Evolutionary conservation across 2,888 invertebrate genomes (phyloP).

Genomic region (Eupithecia dodoneata): DNA sequence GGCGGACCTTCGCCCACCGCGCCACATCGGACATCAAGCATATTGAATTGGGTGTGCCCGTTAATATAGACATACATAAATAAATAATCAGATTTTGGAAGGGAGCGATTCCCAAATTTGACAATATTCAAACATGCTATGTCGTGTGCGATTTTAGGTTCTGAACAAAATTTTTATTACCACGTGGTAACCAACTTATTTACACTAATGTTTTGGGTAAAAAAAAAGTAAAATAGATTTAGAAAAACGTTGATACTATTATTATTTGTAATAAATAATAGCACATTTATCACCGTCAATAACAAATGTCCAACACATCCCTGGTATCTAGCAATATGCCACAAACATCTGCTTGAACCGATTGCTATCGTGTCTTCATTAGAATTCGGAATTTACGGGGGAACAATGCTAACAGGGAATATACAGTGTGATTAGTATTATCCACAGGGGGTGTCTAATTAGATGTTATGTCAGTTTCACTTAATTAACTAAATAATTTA

Average conservation of each 20-base stretch:
- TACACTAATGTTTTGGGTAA: not conserved
- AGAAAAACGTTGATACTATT: not conserved
- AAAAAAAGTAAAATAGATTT: not conserved
- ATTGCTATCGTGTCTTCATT: not conserved
- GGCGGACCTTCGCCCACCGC: no score
- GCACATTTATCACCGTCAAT: not conserved
- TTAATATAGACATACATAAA: no score
- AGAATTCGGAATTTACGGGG: not conserved
- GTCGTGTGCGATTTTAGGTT: no score
- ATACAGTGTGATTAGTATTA: conserved; percentile 2
- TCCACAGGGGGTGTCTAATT: conserved; percentile 1
- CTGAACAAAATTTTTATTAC: no score
- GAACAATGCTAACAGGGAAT: not conserved
- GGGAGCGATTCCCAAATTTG: not conserved
- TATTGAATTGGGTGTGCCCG: no score
- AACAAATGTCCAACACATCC: not conserved
- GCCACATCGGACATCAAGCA: no score
- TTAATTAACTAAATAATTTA: not conserved
- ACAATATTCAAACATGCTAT: not conserved
- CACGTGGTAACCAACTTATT: no score
- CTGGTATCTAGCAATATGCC: not conserved
- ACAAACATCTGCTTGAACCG: not conserved
- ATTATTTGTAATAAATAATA: not conserved
- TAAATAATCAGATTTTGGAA: not conserved
- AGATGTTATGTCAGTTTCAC: not conserved